These are phyloP conservation scores for Dioctria rufipes DNA, from an alignment of 2,888 invertebrate species.

Conservation along the genomic window DNA sequence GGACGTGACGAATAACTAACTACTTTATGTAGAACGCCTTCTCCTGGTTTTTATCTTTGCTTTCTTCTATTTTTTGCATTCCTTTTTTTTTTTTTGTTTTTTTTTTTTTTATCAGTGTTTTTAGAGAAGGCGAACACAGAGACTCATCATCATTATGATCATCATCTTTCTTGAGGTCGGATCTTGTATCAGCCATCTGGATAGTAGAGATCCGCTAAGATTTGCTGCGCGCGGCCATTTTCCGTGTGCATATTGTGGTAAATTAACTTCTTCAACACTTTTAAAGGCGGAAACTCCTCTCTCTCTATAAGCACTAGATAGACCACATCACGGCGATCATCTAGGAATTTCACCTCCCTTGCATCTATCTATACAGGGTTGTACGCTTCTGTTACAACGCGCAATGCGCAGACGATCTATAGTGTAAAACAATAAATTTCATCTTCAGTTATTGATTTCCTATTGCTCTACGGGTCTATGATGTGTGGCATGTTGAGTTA, in stretches of 20 bases:
- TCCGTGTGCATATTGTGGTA: constrained; percentile 52
- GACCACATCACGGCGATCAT: constrained; percentile 50
- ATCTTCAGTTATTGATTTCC: constrained; percentile 49
- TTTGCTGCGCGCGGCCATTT: constrained; percentile 37
- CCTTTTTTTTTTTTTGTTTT: constrained; percentile 29
- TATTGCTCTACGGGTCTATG: constrained; percentile 2
- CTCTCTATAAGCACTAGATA: constrained; percentile 34
- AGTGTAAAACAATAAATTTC: constrained; percentile 51
- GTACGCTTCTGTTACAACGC: constrained; percentile 13
- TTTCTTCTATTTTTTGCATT: constrained; percentile 34
- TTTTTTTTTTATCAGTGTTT: constrained; percentile 50
- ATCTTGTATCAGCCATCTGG: neutral
- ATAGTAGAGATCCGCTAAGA: constrained; percentile 36
- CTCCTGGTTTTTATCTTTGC: constrained; percentile 24
- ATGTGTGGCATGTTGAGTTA: no score
- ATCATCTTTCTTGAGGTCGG: constrained; percentile 46
- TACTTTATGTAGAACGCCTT: constrained; percentile 57
- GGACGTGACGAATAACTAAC: constrained; percentile 58
- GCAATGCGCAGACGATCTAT: neutral
- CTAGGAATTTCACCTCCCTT: constrained; percentile 44
- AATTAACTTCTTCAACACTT: constrained; percentile 53
- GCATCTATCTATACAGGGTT: constrained; percentile 7
- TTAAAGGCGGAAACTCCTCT: constrained; percentile 54
- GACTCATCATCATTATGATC: constrained; percentile 56
- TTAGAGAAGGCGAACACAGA: constrained; percentile 42